phyloP scores from a whole-genome alignment of 2,797 vertebrate species.

The Fistularia commersonii region DNA sequence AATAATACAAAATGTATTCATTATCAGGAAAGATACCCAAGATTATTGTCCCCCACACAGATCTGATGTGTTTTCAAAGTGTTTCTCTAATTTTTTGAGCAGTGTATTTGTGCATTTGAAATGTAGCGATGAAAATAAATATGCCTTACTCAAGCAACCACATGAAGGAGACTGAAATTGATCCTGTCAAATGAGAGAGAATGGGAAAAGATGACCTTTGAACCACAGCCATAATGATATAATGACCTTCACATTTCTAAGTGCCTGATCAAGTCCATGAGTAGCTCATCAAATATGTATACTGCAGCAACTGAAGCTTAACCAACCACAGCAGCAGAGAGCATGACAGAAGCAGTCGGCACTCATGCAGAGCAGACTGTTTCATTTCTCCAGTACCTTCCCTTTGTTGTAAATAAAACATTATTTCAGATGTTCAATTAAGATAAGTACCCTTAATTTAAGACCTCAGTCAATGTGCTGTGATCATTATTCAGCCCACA shows the following conservation, averaged over 20 bases:
- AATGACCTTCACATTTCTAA: slow-evolving; percentile 50
- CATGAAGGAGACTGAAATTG: slow-evolving; percentile 1
- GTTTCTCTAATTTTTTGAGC: too few relatives aligned
- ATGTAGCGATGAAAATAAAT: too few relatives aligned
- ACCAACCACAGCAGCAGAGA: slow-evolving; percentile 46
- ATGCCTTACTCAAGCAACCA: too few relatives aligned
- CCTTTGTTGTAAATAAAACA: slow-evolving; percentile 82
- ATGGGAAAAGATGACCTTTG: slow-evolving; percentile 37
- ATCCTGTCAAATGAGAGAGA: slow-evolving; percentile 15
- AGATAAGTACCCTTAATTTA: slow-evolving; percentile 85
- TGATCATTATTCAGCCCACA: slow-evolving; percentile 76
- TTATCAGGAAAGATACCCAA: too few relatives aligned
- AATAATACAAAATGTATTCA: too few relatives aligned
- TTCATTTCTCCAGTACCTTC: slow-evolving; percentile 75
- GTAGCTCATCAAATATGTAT: slow-evolving; percentile 60
- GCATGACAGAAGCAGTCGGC: slow-evolving; percentile 47
- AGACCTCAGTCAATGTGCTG: slow-evolving; percentile 72
- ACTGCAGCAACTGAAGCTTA: slow-evolving; percentile 61
- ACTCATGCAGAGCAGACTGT: slow-evolving; percentile 39
- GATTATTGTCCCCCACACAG: too few relatives aligned
- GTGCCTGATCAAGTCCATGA: slow-evolving; percentile 38
- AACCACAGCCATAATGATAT: slow-evolving; percentile 39
- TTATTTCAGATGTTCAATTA: slow-evolving; percentile 84
- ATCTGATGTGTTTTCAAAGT: too few relatives aligned
- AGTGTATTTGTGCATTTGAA: too few relatives aligned